phyloP scores from a whole-genome alignment of 1,140 invertebrate species.

The Goniozus legneri region DNA sequence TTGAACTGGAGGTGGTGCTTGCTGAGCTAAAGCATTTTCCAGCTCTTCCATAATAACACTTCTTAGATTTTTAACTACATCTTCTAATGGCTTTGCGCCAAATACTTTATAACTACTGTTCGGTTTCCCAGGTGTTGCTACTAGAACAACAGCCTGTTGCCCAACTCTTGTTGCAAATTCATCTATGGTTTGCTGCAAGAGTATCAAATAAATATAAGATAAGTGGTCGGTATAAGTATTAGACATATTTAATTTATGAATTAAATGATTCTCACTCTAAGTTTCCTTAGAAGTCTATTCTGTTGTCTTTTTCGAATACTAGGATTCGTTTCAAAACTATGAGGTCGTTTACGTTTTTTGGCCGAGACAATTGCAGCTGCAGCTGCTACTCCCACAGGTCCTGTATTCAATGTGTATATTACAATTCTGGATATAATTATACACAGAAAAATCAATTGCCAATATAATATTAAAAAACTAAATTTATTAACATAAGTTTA shows the following conservation, averaged over 20 bases:
- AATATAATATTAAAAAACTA: slow-evolving; percentile 16
- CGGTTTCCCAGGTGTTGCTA: slow-evolving; percentile 94
- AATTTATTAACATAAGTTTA: not conserved
- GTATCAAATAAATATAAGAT: slow-evolving; percentile 6
- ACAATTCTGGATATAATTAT: not conserved
- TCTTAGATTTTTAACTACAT: slow-evolving; percentile 88
- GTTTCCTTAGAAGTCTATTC: slow-evolving; percentile 84
- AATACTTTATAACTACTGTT: slow-evolving; percentile 95
- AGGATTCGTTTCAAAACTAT: slow-evolving; percentile 97
- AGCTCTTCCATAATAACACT: slow-evolving; percentile 92
- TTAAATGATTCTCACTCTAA: slow-evolving; percentile 64
- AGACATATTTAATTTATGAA: slow-evolving; percentile 11
- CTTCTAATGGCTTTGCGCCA: slow-evolving; percentile 93
- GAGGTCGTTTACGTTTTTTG: slow-evolving; percentile 91
- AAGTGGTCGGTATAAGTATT: slow-evolving; percentile 9
- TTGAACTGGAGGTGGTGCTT: slow-evolving; percentile 86
- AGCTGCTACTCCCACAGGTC: slow-evolving; percentile 92
- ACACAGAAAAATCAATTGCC: slow-evolving; percentile 9
- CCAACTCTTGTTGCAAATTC: slow-evolving; percentile 96
- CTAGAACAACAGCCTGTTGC: slow-evolving; percentile 94
- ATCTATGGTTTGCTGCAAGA: slow-evolving; percentile 85
- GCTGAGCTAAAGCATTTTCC: slow-evolving; percentile 87
- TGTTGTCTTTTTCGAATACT: slow-evolving; percentile 95
- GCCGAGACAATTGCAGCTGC: slow-evolving; percentile 95
- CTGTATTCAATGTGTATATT: slow-evolving; percentile 49